These are phyloP conservation scores for Bagarius yarrelli DNA, from an alignment of 2,113 vertebrate species.

Conservation along the genomic window DNA sequence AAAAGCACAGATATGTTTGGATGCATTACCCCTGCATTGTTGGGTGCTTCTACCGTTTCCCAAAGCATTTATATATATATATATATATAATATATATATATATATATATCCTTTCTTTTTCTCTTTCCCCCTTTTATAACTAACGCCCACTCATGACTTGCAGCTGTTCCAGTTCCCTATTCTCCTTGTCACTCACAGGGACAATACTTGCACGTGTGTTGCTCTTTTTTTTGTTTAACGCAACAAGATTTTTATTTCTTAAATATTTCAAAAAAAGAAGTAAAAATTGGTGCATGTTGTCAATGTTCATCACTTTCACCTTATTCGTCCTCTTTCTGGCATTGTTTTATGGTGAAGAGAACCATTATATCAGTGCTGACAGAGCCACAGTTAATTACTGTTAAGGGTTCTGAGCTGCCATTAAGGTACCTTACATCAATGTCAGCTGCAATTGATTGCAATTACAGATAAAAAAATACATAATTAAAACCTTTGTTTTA, in stretches of 20 bases:
- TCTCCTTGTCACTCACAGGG: slow-evolving; percentile 31
- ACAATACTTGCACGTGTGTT: slow-evolving; percentile 25
- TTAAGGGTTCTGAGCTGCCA: slow-evolving; percentile 66
- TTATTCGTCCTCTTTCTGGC: slow-evolving; percentile 46
- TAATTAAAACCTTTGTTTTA: slow-evolving; percentile 60
- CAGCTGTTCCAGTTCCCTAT: slow-evolving; percentile 32
- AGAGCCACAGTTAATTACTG: slow-evolving; percentile 65
- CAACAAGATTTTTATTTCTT: slow-evolving; percentile 27
- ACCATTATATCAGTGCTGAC: slow-evolving; percentile 56
- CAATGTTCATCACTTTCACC: slow-evolving; percentile 50
- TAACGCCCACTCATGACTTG: slow-evolving; percentile 45
- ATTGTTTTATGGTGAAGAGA: slow-evolving; percentile 51
- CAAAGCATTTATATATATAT: slow-evolving; percentile 28
- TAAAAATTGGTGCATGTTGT: too few species aligned
- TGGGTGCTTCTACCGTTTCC: slow-evolving; percentile 34
- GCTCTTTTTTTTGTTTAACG: slow-evolving; percentile 30
- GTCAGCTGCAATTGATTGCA: slow-evolving; percentile 70
- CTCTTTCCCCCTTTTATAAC: neutral
- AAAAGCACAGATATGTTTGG: slow-evolving; percentile 42
- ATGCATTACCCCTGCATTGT: slow-evolving; percentile 35
- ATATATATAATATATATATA: too few species aligned
- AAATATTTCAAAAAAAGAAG: slow-evolving; percentile 22
- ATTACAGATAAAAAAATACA: slow-evolving; percentile 73
- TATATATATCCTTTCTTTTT: slow-evolving; percentile 1
- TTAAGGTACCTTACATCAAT: slow-evolving; percentile 69